A percentile compares a stretch with the other conserved stretches of the same genome.
Conservation (phyloP, 2,113 vertebrate species). For the Psittacara wagleri region DNA sequence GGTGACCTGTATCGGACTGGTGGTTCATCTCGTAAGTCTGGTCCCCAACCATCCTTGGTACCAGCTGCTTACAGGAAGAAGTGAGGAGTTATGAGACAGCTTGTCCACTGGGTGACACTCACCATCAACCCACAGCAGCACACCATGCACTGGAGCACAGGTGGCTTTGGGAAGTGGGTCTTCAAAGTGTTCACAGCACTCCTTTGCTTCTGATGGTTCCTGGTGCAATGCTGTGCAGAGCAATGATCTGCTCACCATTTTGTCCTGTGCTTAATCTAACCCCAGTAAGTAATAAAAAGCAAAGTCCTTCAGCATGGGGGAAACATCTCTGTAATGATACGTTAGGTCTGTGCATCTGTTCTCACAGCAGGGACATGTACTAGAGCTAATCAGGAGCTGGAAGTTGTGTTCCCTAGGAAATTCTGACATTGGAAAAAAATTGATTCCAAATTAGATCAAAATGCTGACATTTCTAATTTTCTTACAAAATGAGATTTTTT, state of each 20-base stretch:
- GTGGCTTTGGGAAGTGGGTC: background rate
- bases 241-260: slow-evolving; percentile 50
- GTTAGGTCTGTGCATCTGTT: slow-evolving; percentile 67
- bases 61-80: background rate
- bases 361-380: slow-evolving; percentile 60
- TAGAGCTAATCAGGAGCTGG: slow-evolving; percentile 66
- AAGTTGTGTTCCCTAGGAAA: slow-evolving; percentile 66
- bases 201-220: background rate
- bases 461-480: slow-evolving; percentile 48
- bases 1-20: background rate
- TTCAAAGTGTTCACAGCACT: background rate
- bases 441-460: slow-evolving; percentile 64
- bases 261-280: slow-evolving; percentile 67
- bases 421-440: slow-evolving; percentile 53
- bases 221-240: background rate
- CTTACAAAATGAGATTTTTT: slow-evolving; percentile 46
- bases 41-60: background rate
- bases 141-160: background rate
- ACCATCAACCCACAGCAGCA: background rate
- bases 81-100: background rate
- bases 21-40: background rate
- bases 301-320: slow-evolving; percentile 68
- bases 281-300: slow-evolving; percentile 65
- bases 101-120: slow-evolving; percentile 17
- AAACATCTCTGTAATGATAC: slow-evolving; percentile 64